Base-by-base conservation (phyloP, 1,140 invertebrate species). In the Xylocopa sonorina region DNA sequence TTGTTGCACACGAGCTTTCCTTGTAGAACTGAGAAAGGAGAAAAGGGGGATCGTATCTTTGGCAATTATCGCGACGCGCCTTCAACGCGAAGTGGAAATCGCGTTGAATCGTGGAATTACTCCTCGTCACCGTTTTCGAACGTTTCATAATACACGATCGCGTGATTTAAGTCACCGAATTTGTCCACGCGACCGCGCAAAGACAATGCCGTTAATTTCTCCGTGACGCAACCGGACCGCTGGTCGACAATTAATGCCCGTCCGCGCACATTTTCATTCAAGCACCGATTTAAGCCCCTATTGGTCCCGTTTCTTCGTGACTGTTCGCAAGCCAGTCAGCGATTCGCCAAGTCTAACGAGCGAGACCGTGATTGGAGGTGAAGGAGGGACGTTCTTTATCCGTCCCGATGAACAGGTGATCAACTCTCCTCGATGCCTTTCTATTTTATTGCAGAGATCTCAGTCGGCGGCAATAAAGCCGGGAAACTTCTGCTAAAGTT, bases 121-220 rank as follows among this genome's bases (percentile, higher is more conserved):
- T 41, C 53, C 53, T 64, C 43, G 18, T 64, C 48, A 16, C 21
- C 21, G n/a, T 9, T 3, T 48, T 14, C 12, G 24, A 43, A 21
- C 58, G 7, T 27, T 75, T 64, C n/a, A n/a, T 64, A 75, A 64
- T 64, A 72, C 48, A 72, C 68, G 68, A 58, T 72, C 55, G 38
- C 38, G 38, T 53, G 68, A 71, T 71, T 57, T 46, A 46, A 71
- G 55, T 71, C 57, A 57, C 57, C 46, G 68, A 71, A 71, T 71
- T 71, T 57, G 57, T 29, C 34, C 43, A 71, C 53, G 38, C 18
- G 53, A 32, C 68, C 53, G 53, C 24, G 68, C 53, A 10, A 75
- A 27, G 60, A 38, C 60, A 24, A 53, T 32, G 48, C 27, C 60
- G 38, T 41, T 53, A 64, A 75, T 43, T 64, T 10, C 21, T 18